Evolutionary conservation across 64 coral and sea anemone species (phyloP), one percentile per base, ranked within the genome.

Genomic region (Dendronephthya gigantea): DNA sequence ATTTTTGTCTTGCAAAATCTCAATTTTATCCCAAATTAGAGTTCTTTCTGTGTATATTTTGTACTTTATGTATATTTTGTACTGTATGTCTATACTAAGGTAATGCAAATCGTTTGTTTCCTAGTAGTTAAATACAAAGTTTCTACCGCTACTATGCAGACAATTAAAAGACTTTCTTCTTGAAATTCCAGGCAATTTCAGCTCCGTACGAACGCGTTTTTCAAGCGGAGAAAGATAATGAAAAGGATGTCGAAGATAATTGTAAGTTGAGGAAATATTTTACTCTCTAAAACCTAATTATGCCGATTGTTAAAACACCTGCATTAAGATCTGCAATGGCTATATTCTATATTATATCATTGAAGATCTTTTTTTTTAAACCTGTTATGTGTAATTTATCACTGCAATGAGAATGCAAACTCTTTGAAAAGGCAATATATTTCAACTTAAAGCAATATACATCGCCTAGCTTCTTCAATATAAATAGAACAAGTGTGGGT

Each of bases 181-280:
- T 19, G 0, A 36, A n/a, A 35, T 92, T 89, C 3, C 49, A 98
- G 95, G 81, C 47, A 34, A 82, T 93, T 36, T 91, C 92, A 28
- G 95, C 95, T 50, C 82, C 92, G 9, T 98, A 98, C 52, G 72
- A 88, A 66, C 89, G 95, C 49, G 88, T 93, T 22, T 98, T 98
- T 68, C 95, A 92, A 35, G 85, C 95, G 22, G 95, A 98, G 82
- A 93, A 92, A 65, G 92, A 98, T 87, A 93, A 90, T 35, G 89
- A 83, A 0, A 89, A 93, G 86, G 92, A 98, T 90, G 92, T 98
- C 14, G 95, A 98, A 52, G 95, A 98, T 87, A 98, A 98, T 59
- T 98, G 95, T 98, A 87, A 98, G 95, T 90, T 86, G 66, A 47
- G 34, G 27, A 35, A 40, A 30, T 17, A 29, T 11, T 40, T 59